Evolutionary conservation across 2,113 vertebrate species (phyloP), one percentile per base, ranked within the genome.

Genomic region (Apodemus sylvaticus): DNA sequence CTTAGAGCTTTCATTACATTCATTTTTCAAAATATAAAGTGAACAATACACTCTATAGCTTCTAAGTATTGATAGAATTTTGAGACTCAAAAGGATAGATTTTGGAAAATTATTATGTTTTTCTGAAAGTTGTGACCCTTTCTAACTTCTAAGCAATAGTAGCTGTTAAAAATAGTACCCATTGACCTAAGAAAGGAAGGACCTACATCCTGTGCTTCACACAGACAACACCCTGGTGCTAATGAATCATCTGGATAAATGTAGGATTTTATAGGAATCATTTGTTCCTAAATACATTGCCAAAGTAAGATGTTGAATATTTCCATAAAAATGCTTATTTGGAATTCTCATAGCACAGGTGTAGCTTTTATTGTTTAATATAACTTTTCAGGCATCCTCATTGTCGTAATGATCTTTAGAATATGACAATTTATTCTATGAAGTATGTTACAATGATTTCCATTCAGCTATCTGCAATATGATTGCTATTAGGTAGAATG

Each of bases 331-430:
- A 48, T 60, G 24, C 1, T n/a, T 13, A 85, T 82, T 58, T 94
- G 58, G 26, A 53, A 14, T 78, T 1, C 70, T 53, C 70, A 36
- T 87, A 92, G 34, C 34, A 92, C 17, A 89, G 51, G 66, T 74
- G 1, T 45, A 64, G 29, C 31, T 96, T 89, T 94, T 94, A 48
- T 53, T 97, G 97, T 93, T 93, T 97, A 95, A 94, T 74, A n/a
- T 2, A 3, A 93, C 86, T 93, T 90, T 48, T 4, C 12, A 66
- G 70, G 53, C 76, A 55, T 76, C 12, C 68, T 82, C 68, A 76
- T 95, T 97, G 92, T 93, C 94, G 79, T 87, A 95, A 89, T 31
- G 1, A 39, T 96, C 85, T 96, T 77, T 91, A 91, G 34, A 88
- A 66, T 89, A 51, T 86, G 36, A 73, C 17, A 93, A 82, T 91